phyloP scores from a whole-genome alignment of 2,113 vertebrate genomes.

The Burhinus oedicnemus region DNA sequence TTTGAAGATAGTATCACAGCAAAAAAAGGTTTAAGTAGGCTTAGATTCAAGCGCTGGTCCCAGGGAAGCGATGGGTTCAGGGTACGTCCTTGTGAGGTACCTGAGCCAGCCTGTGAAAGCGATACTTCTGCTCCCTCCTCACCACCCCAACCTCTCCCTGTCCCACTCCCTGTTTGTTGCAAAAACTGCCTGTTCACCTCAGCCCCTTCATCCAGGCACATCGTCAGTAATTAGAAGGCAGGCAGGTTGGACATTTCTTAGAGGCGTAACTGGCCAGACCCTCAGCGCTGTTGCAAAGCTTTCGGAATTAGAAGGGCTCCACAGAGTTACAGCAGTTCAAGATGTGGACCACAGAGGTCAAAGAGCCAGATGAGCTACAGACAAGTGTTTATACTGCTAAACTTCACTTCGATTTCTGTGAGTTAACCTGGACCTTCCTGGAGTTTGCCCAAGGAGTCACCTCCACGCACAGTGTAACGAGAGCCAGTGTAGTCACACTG shows the following conservation, averaged over 20 bases:
- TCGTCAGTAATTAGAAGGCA: accelerated
- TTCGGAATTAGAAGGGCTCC: neutral
- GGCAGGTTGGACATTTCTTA: neutral
- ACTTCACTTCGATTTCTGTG: neutral
- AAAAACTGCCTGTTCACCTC: neutral
- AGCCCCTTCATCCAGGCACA: neutral
- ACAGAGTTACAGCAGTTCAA: neutral
- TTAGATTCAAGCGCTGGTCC: neutral
- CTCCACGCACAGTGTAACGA: neutral
- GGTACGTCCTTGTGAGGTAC: neutral
- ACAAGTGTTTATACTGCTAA: neutral
- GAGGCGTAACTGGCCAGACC: neutral
- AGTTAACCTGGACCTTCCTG: neutral
- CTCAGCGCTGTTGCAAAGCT: neutral
- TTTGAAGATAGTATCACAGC: neutral
- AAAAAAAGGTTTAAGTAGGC: neutral
- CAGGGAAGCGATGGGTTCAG: accelerated
- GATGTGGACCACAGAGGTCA: neutral
- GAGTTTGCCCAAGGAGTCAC: neutral
- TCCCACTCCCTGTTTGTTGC: accelerated
- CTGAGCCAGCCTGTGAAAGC: neutral
- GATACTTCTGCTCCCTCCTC: neutral
- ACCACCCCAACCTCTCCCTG: neutral
- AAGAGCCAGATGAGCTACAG: neutral
- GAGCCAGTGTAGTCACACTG: neutral